A percentile compares a stretch with the other conserved stretches of the same genome.
These are phyloP conservation scores for Spatulosminthurus flaviceps DNA, from an alignment of 2,888 invertebrate species.

Conservation along the genomic window DNA sequence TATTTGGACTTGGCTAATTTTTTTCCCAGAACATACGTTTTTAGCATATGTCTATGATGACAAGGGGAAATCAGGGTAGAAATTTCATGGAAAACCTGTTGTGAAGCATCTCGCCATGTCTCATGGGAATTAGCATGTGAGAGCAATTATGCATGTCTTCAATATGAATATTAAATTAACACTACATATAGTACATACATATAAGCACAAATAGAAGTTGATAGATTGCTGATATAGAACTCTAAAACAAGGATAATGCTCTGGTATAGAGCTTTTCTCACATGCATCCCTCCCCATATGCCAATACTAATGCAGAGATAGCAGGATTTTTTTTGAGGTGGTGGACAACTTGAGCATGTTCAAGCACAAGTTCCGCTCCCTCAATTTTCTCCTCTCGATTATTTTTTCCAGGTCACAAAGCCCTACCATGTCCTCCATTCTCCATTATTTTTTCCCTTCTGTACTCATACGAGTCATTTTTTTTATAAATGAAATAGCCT, in stretches of 20 bases:
- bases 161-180: background rate
- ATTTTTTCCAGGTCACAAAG: slow-evolving; percentile 35
- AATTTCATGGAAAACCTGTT: background rate
- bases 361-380: slow-evolving; percentile 20
- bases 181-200: too few relatives aligned
- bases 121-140: background rate
- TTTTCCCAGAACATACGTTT: background rate
- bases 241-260: too few relatives aligned
- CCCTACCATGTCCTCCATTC: background rate
- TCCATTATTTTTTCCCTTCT: too few relatives aligned
- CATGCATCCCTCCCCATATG: too few relatives aligned
- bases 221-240: too few relatives aligned
- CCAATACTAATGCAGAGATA: background rate
- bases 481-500: too few relatives aligned
- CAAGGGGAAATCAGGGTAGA: background rate
- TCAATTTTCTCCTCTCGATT: slow-evolving; percentile 28
- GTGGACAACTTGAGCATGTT: slow-evolving; percentile 29
- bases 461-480: too few relatives aligned
- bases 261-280: too few relatives aligned
- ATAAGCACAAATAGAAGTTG: too few relatives aligned
- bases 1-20: background rate
- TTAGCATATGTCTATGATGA: background rate
- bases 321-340: background rate
- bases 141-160: background rate
- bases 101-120: background rate